phyloP scores from a whole-genome alignment of 2,888 invertebrate genomes.

The Priocnemis perturbator region DNA sequence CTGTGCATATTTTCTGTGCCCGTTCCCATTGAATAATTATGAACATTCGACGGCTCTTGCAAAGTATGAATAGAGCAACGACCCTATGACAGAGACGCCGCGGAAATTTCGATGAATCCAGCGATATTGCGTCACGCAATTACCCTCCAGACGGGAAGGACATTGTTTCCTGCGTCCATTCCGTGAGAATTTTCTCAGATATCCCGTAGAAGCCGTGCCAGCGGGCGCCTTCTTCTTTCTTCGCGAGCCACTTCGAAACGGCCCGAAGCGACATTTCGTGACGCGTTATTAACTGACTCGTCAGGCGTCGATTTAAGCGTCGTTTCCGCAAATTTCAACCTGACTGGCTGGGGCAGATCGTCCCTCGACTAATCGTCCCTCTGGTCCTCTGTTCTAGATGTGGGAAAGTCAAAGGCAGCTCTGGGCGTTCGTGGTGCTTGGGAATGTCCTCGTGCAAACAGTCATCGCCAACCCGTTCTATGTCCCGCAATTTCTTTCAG shows the following conservation, averaged over 20 bases:
- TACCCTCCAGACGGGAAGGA: no score
- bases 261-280: not conserved
- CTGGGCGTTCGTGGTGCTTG: conserved; percentile 58
- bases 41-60: no score
- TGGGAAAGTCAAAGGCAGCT: conserved; percentile 56
- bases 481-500: conserved; percentile 69
- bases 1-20: no score
- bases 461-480: conserved; percentile 64
- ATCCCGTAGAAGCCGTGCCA: not conserved
- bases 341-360: no score
- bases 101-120: no score
- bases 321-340: no score
- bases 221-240: not conserved
- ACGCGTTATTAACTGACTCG: not conserved
- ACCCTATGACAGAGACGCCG: no score
- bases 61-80: no score
- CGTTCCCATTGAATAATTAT: no score
- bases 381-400: conserved; percentile 65
- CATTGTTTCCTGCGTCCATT: not conserved
- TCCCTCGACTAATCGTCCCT: no score
- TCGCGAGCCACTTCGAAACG: not conserved
- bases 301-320: no score
- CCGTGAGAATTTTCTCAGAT: conserved; percentile 4
- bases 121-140: no score
- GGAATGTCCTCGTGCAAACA: conserved; percentile 55